Evolutionary conservation across 2,888 invertebrate species (phyloP), one percentile per base, ranked within the genome.

Genomic region (Drosophila prolongata): DNA sequence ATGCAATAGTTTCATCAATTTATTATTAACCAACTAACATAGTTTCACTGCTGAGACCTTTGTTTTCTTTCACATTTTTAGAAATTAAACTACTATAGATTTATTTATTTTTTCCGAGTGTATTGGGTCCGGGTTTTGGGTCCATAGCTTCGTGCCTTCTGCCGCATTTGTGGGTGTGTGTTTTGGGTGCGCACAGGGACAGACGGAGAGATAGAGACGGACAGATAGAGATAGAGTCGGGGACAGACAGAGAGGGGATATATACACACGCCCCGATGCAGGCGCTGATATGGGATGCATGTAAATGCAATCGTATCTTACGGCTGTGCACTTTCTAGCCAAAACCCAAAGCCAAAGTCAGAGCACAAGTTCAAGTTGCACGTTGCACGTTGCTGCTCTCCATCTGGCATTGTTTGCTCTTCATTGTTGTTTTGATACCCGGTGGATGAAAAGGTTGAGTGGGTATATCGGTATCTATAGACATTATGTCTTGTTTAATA

Each of bases 251-350:
- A 4, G 3, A 2, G 42, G 46, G 9, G 19, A 60, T 44, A 73
- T 37, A 65, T 47, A 74, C 77, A 84, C 85, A 87, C 88, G 86
- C 81, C 86, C 88, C 75, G 86, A 85, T 85, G 77, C 77, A 89
- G 89, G 88, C 88, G 85, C 88, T 85, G 87, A 89, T 84, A 89
- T 81, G 84, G 66, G 89, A 85, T 87, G 89, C 85, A 89, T 85
- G 85, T 88, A 87, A 89, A 89, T 85, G 89, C 89, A 89, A 85
- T 85, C 85, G 89, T 89, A 85, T 85, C 89, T 89, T 87, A 85
- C 88, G 88, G 89, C 88, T 87, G 82, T 84, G 89, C 88, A 85
- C 85, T 85, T 85, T 85, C 85, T 87, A 87, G 85, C 86, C 70
- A 68, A 70, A 14, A 40, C 35, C 60, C 69, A 38, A 30, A 53